Evolutionary conservation across 1,140 invertebrate genomes (phyloP).

Genomic region (Drosophila bocqueti): DNA sequence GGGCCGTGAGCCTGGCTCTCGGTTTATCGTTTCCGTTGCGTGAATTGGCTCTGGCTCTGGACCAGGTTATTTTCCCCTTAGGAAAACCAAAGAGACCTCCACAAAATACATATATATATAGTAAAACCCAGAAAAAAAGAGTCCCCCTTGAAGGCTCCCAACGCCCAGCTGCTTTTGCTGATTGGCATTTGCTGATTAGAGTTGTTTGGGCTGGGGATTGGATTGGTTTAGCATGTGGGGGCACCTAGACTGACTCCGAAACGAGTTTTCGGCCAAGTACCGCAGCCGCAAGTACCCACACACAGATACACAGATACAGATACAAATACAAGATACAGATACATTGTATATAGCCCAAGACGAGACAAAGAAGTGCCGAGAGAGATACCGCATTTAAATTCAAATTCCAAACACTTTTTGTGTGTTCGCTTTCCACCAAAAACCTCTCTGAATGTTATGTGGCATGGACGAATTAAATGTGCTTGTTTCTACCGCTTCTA

Average conservation of each 20-base stretch:
- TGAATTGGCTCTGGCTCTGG: constrained; percentile 23
- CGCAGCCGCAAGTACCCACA: constrained; percentile 34
- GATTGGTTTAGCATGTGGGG: constrained; percentile 55
- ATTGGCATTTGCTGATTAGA: constrained; percentile 66
- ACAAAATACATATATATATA: not conserved
- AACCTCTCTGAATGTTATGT: constrained; percentile 39
- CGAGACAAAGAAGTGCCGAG: constrained; percentile 44
- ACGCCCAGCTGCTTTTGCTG: constrained; percentile 34
- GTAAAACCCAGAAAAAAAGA: not conserved
- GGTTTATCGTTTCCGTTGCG: constrained; percentile 56
- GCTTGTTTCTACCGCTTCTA: constrained; percentile 10
- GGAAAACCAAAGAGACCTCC: not conserved
- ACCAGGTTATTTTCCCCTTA: not conserved
- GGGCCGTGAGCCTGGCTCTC: constrained; percentile 16
- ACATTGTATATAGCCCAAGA: constrained; percentile 1
- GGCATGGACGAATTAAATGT: constrained; percentile 56
- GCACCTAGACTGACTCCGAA: constrained; percentile 52
- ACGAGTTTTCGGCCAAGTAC: constrained; percentile 51
- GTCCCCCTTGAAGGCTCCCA: constrained; percentile 6
- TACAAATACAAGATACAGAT: not conserved
- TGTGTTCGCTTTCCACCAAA: constrained; percentile 44
- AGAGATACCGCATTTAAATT: constrained; percentile 70
- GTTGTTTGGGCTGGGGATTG: constrained; percentile 54
- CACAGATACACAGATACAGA: constrained; percentile 33
- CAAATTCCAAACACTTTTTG: constrained; percentile 69